These are phyloP conservation scores for Scaptomyza pallida DNA, from an alignment of 1,140 invertebrate species.

Conservation along the genomic window DNA sequence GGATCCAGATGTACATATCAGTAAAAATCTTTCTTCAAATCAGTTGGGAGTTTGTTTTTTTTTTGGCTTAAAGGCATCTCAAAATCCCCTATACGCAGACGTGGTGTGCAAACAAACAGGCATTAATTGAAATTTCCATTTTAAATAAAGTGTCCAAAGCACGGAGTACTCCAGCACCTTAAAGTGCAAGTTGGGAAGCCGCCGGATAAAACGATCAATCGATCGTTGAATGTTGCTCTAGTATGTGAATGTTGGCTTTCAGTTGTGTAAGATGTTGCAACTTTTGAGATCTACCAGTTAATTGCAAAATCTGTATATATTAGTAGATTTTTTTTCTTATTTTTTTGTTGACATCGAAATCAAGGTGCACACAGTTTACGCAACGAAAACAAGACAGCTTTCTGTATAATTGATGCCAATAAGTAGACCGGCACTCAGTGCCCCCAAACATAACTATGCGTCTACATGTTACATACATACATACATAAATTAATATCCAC, in stretches of 20 bases:
- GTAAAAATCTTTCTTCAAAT: conserved; percentile 52
- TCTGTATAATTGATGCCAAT: conserved; percentile 62
- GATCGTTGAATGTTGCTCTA: conserved; percentile 42
- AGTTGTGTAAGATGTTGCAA: conserved; percentile 37
- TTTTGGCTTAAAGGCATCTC: conserved; percentile 42
- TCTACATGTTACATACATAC: neutral
- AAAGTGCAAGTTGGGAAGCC: conserved; percentile 45
- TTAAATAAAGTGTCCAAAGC: conserved; percentile 74
- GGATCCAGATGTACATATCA: conserved; percentile 40
- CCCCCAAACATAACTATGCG: neutral
- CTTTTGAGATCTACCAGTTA: conserved; percentile 51
- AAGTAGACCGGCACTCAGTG: conserved; percentile 18
- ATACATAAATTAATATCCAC: conserved; percentile 2
- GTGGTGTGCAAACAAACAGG: conserved; percentile 73
- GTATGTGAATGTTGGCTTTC: conserved; percentile 38
- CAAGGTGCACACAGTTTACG: conserved; percentile 50
- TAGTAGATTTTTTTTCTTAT: neutral
- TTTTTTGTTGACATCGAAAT: conserved; percentile 30
- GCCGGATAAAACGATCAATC: conserved; percentile 7
- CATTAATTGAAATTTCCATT: conserved; percentile 80
- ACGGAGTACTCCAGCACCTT: conserved; percentile 45
- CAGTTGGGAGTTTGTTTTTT: conserved; percentile 5
- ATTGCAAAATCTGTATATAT: conserved; percentile 64
- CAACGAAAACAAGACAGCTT: conserved; percentile 50
- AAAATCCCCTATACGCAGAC: conserved; percentile 48